Conservation (phyloP, 2,797 vertebrate species). For the Hemitrygon akajei region DNA sequence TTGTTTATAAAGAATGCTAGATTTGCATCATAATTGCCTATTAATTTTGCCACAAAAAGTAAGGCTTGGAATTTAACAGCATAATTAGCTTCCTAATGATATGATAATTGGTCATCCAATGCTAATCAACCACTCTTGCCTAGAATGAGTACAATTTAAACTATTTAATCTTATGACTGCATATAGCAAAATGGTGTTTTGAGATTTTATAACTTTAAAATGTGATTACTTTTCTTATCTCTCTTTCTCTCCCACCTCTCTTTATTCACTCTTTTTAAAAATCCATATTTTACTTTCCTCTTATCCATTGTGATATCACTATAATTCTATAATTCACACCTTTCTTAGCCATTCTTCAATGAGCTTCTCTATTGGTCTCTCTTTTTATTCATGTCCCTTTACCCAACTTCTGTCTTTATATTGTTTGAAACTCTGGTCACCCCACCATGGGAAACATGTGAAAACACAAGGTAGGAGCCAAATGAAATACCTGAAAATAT, state of each 20-base stretch:
- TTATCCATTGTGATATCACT: too few relatives aligned
- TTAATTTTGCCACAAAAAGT: background rate
- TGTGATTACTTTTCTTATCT: background rate
- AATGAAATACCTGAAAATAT: too few relatives aligned
- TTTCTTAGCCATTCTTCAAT: too few relatives aligned
- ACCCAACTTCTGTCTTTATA: too few relatives aligned
- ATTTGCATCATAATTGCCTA: background rate
- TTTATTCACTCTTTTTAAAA: background rate
- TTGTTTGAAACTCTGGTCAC: too few relatives aligned
- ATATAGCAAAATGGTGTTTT: background rate
- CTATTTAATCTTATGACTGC: background rate
- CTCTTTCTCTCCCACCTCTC: background rate
- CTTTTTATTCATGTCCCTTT: too few relatives aligned
- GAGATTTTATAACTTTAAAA: background rate
- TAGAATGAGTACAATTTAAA: background rate
- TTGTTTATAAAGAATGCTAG: background rate
- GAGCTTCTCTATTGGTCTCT: too few relatives aligned
- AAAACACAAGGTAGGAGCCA: too few relatives aligned
- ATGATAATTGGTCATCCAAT: background rate
- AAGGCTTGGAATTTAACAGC: background rate
- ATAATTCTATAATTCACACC: too few relatives aligned
- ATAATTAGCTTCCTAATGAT: background rate
- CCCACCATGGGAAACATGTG: too few relatives aligned
- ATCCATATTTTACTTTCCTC: background rate
- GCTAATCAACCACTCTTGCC: background rate